phyloP scores from a whole-genome alignment of 1,140 invertebrate genomes.

The Lepidostoma basale region DNA sequence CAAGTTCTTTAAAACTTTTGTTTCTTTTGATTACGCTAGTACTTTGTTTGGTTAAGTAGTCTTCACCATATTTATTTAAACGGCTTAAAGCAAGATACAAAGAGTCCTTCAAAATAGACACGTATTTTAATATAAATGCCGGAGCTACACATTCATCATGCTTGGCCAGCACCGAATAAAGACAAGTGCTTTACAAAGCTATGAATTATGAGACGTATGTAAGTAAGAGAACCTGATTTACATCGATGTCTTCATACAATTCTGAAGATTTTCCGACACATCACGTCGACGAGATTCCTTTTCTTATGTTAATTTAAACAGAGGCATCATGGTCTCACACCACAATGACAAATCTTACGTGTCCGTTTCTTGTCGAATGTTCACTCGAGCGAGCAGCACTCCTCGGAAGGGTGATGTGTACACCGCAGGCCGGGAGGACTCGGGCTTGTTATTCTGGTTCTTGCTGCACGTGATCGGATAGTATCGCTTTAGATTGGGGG shows the following conservation, averaged over 20 bases:
- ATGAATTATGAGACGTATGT: slow-evolving; percentile 19
- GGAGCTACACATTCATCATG: not conserved
- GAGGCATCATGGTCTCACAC: slow-evolving; percentile 10
- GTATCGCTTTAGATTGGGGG: too few species aligned
- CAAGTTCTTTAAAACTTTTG: too few species aligned
- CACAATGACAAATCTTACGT: slow-evolving; percentile 29
- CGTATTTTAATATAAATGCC: not conserved
- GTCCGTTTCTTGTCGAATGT: not conserved
- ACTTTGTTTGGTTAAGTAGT: too few species aligned
- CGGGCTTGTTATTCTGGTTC: too few species aligned
- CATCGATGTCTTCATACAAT: slow-evolving; percentile 19
- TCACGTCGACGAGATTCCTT: slow-evolving; percentile 9
- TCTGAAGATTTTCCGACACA: slow-evolving; percentile 4
- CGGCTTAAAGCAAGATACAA: too few species aligned
- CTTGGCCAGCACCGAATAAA: not conserved
- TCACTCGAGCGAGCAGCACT: not conserved
- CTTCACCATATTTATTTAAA: too few species aligned
- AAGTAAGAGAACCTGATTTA: slow-evolving; percentile 15
- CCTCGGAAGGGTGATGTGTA: too few species aligned
- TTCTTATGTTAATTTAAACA: slow-evolving; percentile 31
- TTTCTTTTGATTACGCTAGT: too few species aligned
- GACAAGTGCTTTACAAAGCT: slow-evolving; percentile 14
- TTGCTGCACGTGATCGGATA: too few species aligned
- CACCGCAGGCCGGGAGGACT: too few species aligned
- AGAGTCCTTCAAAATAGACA: slow-evolving; percentile 7